These are phyloP conservation scores for Pagrus major DNA, from an alignment of 2,113 vertebrate genomes.

Conservation along the genomic window DNA sequence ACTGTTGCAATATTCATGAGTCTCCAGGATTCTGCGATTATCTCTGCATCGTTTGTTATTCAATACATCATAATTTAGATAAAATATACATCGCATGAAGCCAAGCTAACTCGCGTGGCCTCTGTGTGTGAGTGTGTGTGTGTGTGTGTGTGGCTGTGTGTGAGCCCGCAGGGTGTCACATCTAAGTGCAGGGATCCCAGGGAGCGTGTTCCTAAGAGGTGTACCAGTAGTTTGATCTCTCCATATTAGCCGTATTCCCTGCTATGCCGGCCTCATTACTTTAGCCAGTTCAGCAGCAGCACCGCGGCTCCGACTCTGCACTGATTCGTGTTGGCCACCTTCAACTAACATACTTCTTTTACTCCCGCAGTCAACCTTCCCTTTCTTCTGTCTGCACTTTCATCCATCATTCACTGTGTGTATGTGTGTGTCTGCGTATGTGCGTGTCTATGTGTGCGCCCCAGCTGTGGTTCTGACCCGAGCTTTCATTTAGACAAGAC, in stretches of 20 bases:
- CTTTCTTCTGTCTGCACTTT: slow-evolving; percentile 70
- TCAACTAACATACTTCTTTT: slow-evolving; percentile 63
- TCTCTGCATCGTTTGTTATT: background rate
- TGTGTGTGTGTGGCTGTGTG: slow-evolving; percentile 28
- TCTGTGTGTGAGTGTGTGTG: slow-evolving; percentile 5
- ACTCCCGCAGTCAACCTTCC: slow-evolving; percentile 53
- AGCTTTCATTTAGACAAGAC: slow-evolving; percentile 71
- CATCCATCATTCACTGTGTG: slow-evolving; percentile 41
- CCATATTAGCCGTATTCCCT: slow-evolving; percentile 70
- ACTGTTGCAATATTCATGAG: slow-evolving; percentile 20
- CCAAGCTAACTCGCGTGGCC: slow-evolving; percentile 2
- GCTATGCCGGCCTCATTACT: slow-evolving; percentile 78
- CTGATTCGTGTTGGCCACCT: slow-evolving; percentile 60
- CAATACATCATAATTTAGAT: slow-evolving; percentile 19
- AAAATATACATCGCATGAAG: slow-evolving; percentile 29
- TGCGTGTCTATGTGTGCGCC: slow-evolving; percentile 25
- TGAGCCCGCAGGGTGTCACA: slow-evolving; percentile 63
- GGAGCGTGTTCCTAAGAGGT: slow-evolving; percentile 67
- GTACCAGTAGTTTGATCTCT: slow-evolving; percentile 69
- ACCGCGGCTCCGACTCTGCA: slow-evolving; percentile 38
- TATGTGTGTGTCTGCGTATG: slow-evolving; percentile 17
- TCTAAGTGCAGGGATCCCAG: slow-evolving; percentile 58
- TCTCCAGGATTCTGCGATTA: background rate
- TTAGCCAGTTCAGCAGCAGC: slow-evolving; percentile 67
- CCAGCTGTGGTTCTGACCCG: slow-evolving; percentile 68